Evolutionary conservation across 2,888 invertebrate genomes (phyloP).

Genomic region (Tribolium freemani): DNA sequence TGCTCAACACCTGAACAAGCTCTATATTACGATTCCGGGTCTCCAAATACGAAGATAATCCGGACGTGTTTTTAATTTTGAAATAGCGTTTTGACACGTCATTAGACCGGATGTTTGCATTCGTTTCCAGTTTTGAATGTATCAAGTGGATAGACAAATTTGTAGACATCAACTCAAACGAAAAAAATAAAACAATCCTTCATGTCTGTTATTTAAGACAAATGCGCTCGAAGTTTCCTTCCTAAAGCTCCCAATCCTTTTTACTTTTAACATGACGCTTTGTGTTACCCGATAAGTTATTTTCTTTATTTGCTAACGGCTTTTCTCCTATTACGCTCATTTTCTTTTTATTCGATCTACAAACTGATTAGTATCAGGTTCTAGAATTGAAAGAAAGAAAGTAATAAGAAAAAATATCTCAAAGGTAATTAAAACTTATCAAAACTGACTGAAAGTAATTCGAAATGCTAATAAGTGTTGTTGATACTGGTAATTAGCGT

Average conservation of each 20-base stretch:
- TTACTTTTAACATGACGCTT: not conserved
- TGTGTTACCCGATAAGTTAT: not conserved
- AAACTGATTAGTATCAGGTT: not conserved
- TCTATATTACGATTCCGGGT: not conserved
- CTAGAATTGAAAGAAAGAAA: not conserved
- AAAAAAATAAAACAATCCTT: not conserved
- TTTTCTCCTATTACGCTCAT: not conserved
- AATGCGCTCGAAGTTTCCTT: not conserved
- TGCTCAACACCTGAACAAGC: conserved; percentile 27
- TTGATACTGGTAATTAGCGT: not conserved
- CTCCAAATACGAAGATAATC: conserved; percentile 1
- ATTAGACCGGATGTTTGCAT: not conserved
- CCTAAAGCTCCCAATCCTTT: not conserved
- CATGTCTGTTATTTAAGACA: not conserved
- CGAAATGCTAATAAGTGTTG: not conserved
- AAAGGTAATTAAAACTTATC: no score
- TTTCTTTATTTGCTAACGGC: not conserved
- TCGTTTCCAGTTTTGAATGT: not conserved
- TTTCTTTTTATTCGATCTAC: not conserved
- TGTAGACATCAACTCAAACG: not conserved
- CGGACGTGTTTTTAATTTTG: not conserved
- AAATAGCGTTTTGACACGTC: conserved; percentile 2
- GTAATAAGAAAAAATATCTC: no score
- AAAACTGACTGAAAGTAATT: no score
- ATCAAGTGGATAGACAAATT: no score